Evolutionary conservation across 2,888 invertebrate species (phyloP).

Genomic region (Erebia ligea): DNA sequence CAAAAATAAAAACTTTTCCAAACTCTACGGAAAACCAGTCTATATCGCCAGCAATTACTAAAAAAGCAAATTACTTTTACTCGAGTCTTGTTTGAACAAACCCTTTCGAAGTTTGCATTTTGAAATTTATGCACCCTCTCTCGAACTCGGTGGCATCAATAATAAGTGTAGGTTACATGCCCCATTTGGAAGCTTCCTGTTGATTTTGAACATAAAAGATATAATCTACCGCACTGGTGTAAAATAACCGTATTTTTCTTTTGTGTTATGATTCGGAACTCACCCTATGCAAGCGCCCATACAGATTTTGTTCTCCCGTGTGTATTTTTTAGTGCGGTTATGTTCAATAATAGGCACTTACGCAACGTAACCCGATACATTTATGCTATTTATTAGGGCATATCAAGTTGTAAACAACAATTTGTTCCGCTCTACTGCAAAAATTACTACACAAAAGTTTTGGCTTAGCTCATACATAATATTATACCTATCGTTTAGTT

Average conservation of each 20-base stretch:
- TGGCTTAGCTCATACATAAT: neutral
- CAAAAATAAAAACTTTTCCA: conserved; percentile 35
- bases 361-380: conserved; percentile 44
- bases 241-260: conserved; percentile 81
- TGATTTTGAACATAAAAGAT: conserved; percentile 82
- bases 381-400: conserved; percentile 39
- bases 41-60: conserved; percentile 56
- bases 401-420: conserved; percentile 34
- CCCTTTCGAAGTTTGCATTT: conserved; percentile 70
- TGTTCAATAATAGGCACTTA: conserved; percentile 48
- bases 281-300: conserved; percentile 67
- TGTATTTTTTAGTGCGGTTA: conserved; percentile 60
- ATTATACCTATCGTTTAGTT: neutral
- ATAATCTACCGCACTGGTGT: conserved; percentile 82
- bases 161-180: conserved; percentile 83
- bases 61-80: conserved; percentile 54
- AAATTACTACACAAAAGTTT: neutral
- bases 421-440: conserved; percentile 9
- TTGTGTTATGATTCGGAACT: conserved; percentile 73
- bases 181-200: conserved; percentile 82
- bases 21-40: conserved; percentile 51
- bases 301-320: conserved; percentile 55
- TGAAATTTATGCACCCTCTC: conserved; percentile 79
- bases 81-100: conserved; percentile 67
- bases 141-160: conserved; percentile 67